phyloP scores from a whole-genome alignment of 1,140 invertebrate species.

The Aphidius gifuensis region DNA sequence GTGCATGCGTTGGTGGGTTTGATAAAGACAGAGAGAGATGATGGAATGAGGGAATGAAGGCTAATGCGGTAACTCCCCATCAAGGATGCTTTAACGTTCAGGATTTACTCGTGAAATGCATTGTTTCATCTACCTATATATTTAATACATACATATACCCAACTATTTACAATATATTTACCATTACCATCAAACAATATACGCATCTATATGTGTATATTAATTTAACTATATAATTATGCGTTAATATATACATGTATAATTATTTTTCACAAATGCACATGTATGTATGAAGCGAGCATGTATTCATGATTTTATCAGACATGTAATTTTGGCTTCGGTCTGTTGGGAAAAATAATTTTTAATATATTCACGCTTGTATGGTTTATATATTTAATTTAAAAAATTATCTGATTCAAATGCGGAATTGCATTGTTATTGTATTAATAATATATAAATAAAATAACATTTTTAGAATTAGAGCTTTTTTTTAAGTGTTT shows the following conservation, averaged over 20 bases:
- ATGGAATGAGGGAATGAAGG: too few relatives aligned
- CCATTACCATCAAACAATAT: too few relatives aligned
- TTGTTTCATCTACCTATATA: slow-evolving; percentile 3
- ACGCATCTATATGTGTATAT: too few relatives aligned
- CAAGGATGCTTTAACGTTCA: slow-evolving; percentile 18
- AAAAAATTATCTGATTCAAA: too few relatives aligned
- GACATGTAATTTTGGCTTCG: slow-evolving; percentile 5
- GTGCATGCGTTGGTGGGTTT: too few relatives aligned
- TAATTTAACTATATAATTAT: not conserved
- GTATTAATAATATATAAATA: too few relatives aligned
- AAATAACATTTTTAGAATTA: too few relatives aligned
- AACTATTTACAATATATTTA: too few relatives aligned
- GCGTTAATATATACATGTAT: not conserved
- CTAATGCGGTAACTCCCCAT: slow-evolving; percentile 11
- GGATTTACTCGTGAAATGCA: slow-evolving; percentile 15
- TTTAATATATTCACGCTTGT: slow-evolving; percentile 3
- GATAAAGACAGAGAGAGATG: too few relatives aligned
- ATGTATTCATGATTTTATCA: slow-evolving; percentile 11
- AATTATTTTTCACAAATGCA: not conserved
- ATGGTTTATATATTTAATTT: not conserved
- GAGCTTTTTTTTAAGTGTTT: too few relatives aligned
- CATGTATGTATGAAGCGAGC: too few relatives aligned
- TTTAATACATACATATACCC: not conserved
- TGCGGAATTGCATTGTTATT: too few relatives aligned
- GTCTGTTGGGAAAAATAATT: slow-evolving; percentile 5